Percentiles rank a stretch among this genome's conserved stretches.
Conservation (phyloP, 2,797 vertebrate genomes). For the Brachymystax lenok region DNA sequence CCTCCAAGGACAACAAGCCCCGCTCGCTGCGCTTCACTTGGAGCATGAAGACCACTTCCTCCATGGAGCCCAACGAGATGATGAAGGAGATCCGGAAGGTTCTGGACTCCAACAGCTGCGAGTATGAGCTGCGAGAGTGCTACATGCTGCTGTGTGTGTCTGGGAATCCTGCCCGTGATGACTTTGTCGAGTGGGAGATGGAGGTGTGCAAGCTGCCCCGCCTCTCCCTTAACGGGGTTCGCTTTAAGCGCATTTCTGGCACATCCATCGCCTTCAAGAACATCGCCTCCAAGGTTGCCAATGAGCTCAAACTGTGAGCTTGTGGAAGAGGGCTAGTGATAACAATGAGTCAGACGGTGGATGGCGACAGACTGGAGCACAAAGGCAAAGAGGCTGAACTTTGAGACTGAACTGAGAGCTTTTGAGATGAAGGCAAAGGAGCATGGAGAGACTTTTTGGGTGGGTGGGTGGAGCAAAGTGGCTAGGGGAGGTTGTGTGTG, state of each 20-base stretch:
- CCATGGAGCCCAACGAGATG: slow-evolving; percentile 97
- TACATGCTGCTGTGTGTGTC: slow-evolving; percentile 98
- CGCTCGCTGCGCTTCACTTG: slow-evolving; percentile 91
- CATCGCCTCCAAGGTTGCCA: slow-evolving; percentile 98
- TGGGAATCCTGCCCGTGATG: slow-evolving; percentile 92
- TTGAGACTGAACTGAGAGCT: slow-evolving; percentile 9
- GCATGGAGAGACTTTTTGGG: slow-evolving; percentile 7
- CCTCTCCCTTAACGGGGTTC: slow-evolving; percentile 94
- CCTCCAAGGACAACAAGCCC: slow-evolving; percentile 84
- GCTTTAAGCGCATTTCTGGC: slow-evolving; percentile 98
- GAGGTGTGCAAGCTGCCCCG: slow-evolving; percentile 97
- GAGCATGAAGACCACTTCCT: slow-evolving; percentile 99
- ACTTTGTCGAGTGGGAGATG: slow-evolving; percentile 98
- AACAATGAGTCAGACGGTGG: background rate
- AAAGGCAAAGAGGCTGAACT: slow-evolving; percentile 2
- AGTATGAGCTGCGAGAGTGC: slow-evolving; percentile 95
- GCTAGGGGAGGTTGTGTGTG: slow-evolving; percentile 1
- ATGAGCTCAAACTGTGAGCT: slow-evolving; percentile 96
- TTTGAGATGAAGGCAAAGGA: slow-evolving; percentile 2
- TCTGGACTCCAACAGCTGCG: slow-evolving; percentile 94
- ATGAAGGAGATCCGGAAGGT: slow-evolving; percentile 98
- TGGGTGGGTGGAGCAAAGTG: slow-evolving; percentile 16
- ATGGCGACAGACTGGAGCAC: slow-evolving; percentile 6
- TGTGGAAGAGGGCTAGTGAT: slow-evolving; percentile 30
- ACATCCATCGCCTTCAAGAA: slow-evolving; percentile 99